These are phyloP conservation scores for Andrena fulva DNA, from an alignment of 2,888 invertebrate species.

Conservation along the genomic window DNA sequence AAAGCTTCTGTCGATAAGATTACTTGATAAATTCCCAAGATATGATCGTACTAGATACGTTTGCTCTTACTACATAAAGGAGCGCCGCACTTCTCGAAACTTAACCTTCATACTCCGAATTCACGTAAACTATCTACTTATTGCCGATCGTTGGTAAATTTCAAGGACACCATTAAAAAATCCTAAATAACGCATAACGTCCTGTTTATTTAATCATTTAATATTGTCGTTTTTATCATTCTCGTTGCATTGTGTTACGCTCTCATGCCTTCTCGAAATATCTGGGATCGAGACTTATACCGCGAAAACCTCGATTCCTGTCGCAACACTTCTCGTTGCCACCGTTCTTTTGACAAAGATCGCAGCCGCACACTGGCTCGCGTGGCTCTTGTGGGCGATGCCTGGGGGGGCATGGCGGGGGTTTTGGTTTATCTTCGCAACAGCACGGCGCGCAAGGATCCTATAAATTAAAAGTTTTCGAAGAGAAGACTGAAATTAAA, in stretches of 20 bases:
- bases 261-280: constrained; percentile 51
- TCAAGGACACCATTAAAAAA: not conserved
- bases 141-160: not conserved
- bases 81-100: not conserved
- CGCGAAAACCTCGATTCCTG: constrained; percentile 35
- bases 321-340: constrained; percentile 60
- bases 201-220: not conserved
- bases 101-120: not conserved
- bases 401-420: constrained; percentile 64
- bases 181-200: not conserved
- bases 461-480: constrained; percentile 38
- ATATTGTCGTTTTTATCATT: not conserved
- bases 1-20: constrained; percentile 33
- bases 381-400: constrained; percentile 35
- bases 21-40: not conserved
- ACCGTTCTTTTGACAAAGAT: constrained; percentile 61
- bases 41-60: not conserved
- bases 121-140: not conserved
- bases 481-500: not conserved
- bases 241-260: not conserved
- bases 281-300: constrained; percentile 27
- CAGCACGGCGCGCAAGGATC: constrained; percentile 71
- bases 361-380: constrained; percentile 64
- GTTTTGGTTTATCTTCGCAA: constrained; percentile 48
- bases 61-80: not conserved